Evolutionary conservation across 1,140 invertebrate genomes (phyloP), one percentile per base, ranked within the genome.

Genomic region (Platorchestia sp.): DNA sequence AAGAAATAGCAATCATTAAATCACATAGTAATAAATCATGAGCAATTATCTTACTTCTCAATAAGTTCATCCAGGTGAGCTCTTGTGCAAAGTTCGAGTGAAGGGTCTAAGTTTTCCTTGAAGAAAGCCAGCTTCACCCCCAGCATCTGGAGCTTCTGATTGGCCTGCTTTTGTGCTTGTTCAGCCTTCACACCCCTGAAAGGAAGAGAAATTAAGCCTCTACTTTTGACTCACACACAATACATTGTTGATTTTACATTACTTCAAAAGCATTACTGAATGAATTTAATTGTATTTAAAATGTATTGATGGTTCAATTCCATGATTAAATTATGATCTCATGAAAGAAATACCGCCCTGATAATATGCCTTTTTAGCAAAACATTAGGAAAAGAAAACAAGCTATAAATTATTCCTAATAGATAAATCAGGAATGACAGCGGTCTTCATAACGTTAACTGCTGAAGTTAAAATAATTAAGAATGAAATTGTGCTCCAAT

Each of bases 41-140:
- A 42, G 42, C 14, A 89, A 89, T 41, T 44, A 42, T 45, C 91
- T 47, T 47, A 93, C 91, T 47, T 93, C 40, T 93, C 91, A 45
- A 93, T 93, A 45, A 93, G 91, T 93, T 93, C 43, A 40, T 93
- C 43, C 22, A 93, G 44, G 40, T 93, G 43, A 45, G 91, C 43
- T 93, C 91, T 42, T n/a, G 91, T 45, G 91, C 91, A 93, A 42
- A 36, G 7, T 44, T 93, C 3, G 14, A 93, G 45, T 6, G 43
- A 45, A 19, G 91, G 44, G 45, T 93, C 91, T 44, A 93, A 44
- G n/a, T 93, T 93, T 44, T 93, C 91, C 45, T n/a, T 40, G 36
- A 93, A 93, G 40, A 93, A 93, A 22, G 91, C 91, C 91, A 93
- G 45, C n/a, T 93, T 93, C 7, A 93, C 45, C 5, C 91, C 91